Conservation (phyloP, 2,797 vertebrate genomes). For the Crax fasciolata region DNA sequence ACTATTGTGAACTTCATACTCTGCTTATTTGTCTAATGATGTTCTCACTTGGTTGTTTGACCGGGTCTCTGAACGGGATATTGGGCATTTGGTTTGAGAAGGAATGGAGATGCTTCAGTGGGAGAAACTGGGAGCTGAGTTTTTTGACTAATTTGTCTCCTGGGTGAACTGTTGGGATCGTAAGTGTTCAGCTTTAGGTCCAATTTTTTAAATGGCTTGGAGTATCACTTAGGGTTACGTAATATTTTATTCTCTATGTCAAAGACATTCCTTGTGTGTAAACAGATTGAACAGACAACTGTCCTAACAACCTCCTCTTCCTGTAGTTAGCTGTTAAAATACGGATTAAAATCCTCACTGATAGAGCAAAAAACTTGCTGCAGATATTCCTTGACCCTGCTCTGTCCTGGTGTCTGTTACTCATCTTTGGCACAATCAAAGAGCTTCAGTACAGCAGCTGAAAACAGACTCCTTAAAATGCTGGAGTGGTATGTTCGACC, state of each 20-base stretch:
- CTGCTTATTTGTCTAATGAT: background rate
- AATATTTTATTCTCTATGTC: background rate
- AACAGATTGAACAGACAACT: background rate
- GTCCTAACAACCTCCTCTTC: background rate
- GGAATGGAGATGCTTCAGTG: background rate
- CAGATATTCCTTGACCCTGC: background rate
- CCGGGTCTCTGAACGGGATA: background rate
- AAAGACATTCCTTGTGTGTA: background rate
- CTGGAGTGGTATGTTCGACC: conserved; percentile 50
- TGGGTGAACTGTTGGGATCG: background rate
- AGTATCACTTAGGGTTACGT: background rate
- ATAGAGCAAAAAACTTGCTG: background rate
- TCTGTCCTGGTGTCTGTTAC: conserved; percentile 36
- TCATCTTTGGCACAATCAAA: conserved; percentile 10
- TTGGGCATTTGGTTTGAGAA: background rate
- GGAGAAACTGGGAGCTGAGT: background rate
- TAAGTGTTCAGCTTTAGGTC: background rate
- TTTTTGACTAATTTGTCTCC: background rate
- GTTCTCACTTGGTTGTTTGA: background rate
- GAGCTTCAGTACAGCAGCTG: conserved; percentile 30
- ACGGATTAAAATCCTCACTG: background rate
- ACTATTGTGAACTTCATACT: background rate
- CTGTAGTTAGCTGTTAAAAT: background rate
- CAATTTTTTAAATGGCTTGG: background rate
- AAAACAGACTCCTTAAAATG: conserved; percentile 59